phyloP scores from a whole-genome alignment of 2,797 vertebrate species.

The Scomberomorus guttatus region DNA sequence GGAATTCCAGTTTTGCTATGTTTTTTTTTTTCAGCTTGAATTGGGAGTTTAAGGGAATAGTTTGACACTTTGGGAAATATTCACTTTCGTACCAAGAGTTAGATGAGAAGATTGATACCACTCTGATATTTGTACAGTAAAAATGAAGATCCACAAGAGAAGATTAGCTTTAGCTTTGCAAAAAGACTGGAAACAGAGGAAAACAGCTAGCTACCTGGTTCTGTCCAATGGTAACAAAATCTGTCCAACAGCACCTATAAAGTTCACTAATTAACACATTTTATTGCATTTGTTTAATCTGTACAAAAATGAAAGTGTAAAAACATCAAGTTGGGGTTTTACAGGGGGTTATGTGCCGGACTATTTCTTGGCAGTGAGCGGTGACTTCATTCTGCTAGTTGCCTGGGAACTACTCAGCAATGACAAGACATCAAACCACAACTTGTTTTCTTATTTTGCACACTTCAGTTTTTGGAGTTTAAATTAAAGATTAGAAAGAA shows the following conservation, averaged over 20 bases:
- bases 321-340: not conserved
- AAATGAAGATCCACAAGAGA: not conserved
- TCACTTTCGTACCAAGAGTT: not conserved
- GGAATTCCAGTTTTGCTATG: not conserved
- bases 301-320: not conserved
- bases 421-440: not conserved
- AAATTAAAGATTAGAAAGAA: not conserved
- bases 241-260: no score
- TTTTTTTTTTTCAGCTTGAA: conserved; percentile 4
- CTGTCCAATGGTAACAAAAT: not conserved
- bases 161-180: not conserved
- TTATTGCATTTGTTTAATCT: not conserved
- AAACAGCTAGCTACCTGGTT: not conserved
- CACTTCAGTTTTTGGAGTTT: not conserved
- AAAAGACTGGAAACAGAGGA: not conserved
- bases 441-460: not conserved
- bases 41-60: not conserved
- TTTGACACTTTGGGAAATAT: conserved; percentile 1
- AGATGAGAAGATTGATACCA: not conserved
- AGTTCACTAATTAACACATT: not conserved
- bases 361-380: not conserved
- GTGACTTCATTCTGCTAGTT: not conserved
- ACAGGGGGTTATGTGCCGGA: not conserved
- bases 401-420: not conserved
- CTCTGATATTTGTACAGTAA: not conserved